These are phyloP conservation scores for Abrostola tripartita DNA, from an alignment of 2,888 invertebrate genomes.

Conservation along the genomic window DNA sequence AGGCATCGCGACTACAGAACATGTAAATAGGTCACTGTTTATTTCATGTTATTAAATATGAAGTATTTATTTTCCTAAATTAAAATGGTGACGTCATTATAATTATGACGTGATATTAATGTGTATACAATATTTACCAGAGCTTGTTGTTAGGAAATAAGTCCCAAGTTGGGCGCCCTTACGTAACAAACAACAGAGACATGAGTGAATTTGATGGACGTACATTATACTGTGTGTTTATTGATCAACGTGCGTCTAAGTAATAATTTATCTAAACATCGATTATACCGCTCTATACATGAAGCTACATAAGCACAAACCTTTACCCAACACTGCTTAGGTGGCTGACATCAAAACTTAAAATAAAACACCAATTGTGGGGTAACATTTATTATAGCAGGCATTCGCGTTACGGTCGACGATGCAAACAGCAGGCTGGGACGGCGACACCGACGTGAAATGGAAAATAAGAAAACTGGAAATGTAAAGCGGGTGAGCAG, in stretches of 20 bases:
- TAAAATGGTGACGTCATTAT: neutral
- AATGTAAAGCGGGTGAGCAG: slow-evolving; percentile 73
- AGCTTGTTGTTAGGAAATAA: slow-evolving; percentile 5
- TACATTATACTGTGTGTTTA: slow-evolving; percentile 34
- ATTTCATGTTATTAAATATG: slow-evolving; percentile 1
- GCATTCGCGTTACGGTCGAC: slow-evolving; percentile 68
- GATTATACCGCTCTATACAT: slow-evolving; percentile 50
- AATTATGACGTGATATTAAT: neutral
- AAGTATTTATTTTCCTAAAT: neutral
- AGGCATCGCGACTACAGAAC: neutral
- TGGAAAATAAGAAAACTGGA: slow-evolving; percentile 71
- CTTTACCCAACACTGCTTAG: slow-evolving; percentile 41
- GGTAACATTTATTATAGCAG: slow-evolving; percentile 82
- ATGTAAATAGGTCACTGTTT: slow-evolving; percentile 4
- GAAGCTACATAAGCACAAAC: slow-evolving; percentile 62
- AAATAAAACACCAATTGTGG: slow-evolving; percentile 84
- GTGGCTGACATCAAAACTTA: slow-evolving; percentile 70
- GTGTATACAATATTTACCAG: slow-evolving; percentile 8
- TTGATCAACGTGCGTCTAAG: slow-evolving; percentile 52
- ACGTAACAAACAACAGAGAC: slow-evolving; percentile 47
- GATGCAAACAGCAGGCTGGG: slow-evolving; percentile 68
- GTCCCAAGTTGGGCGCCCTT: slow-evolving; percentile 57
- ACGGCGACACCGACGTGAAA: slow-evolving; percentile 63
- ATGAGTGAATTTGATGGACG: slow-evolving; percentile 44
- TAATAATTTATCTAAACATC: slow-evolving; percentile 57